Conservation (phyloP, 2,113 vertebrate species). For the Prunella fulvescens region DNA sequence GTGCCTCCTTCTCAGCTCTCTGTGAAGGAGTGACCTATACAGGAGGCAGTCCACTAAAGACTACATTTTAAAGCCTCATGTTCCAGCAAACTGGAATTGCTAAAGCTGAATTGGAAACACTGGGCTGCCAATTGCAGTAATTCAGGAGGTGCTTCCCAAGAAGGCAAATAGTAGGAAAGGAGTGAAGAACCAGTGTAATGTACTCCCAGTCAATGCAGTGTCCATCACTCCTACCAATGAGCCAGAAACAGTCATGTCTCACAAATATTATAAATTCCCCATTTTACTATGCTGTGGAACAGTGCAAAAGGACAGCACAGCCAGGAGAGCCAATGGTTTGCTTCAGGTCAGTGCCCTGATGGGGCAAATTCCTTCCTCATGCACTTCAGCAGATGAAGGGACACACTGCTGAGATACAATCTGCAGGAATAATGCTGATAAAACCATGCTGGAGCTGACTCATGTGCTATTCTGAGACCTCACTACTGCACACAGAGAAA, state of each 20-base stretch:
- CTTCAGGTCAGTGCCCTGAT: background rate
- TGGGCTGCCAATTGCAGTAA: background rate
- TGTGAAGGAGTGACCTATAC: background rate
- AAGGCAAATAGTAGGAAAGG: background rate
- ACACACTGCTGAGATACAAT: background rate
- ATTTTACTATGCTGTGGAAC: background rate
- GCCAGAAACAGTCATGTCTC: background rate
- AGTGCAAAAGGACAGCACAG: background rate
- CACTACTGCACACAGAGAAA: background rate
- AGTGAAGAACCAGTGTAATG: background rate
- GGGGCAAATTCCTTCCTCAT: background rate
- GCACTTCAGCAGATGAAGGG: background rate
- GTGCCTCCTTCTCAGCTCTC: background rate
- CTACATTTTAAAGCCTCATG: background rate
- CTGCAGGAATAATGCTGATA: background rate
- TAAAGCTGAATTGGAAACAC: background rate
- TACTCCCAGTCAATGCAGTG: background rate
- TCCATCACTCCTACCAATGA: background rate
- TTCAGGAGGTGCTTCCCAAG: background rate
- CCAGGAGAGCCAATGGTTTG: accelerated
- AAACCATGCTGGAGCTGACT: conserved; percentile 19
- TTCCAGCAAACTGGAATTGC: background rate
- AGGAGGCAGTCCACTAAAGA: background rate
- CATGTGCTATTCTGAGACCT: background rate
- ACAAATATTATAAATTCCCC: background rate